These are phyloP conservation scores for Micrasema longulum DNA, from an alignment of 1,140 invertebrate species.

Conservation along the genomic window DNA sequence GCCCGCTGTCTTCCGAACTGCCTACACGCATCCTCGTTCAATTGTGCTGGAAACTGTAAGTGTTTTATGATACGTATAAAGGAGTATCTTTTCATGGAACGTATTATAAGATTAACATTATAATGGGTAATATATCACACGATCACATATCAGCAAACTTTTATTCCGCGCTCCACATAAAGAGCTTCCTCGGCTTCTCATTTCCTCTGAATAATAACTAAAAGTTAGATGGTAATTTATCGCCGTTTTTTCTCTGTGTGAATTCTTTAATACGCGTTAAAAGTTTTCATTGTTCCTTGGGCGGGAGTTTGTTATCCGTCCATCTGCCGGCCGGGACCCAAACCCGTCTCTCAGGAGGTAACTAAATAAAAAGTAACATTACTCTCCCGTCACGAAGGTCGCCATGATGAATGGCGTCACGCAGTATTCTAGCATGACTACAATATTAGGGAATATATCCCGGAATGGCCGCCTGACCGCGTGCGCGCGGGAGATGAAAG, in stretches of 20 bases:
- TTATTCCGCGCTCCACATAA: neutral
- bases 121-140: no score
- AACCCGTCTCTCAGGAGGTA: conserved; percentile 11
- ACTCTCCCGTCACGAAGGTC: conserved; percentile 37
- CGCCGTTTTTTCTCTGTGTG: conserved; percentile 6
- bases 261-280: conserved; percentile 32
- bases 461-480: conserved; percentile 9
- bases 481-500: neutral
- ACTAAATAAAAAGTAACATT: conserved; percentile 36
- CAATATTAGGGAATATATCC: conserved; percentile 19
- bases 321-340: conserved; percentile 11
- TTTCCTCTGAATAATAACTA: conserved; percentile 7
- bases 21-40: no score
- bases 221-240: conserved; percentile 25
- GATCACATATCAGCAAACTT: no score
- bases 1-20: no score
- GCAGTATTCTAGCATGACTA: conserved; percentile 31
- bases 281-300: conserved; percentile 9
- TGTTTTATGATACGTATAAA: no score
- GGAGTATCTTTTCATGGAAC: no score
- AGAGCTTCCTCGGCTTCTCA: neutral
- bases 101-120: no score
- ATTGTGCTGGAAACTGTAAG: no score
- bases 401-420: conserved; percentile 34
- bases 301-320: conserved; percentile 20